Conservation (phyloP, 1,140 invertebrate genomes). For the Hesperophylax magnus region DNA sequence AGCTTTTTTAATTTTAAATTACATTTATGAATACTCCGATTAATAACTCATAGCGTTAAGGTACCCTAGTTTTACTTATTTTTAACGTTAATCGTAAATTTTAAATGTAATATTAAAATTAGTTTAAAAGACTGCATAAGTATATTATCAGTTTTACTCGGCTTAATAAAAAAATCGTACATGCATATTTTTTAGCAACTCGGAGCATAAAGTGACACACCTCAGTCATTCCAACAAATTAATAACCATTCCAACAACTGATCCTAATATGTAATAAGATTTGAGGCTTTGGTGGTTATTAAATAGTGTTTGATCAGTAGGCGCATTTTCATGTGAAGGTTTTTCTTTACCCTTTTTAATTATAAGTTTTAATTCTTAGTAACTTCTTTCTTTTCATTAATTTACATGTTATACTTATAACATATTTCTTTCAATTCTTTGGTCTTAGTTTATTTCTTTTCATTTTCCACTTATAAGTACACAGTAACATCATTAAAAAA, state of each 20-base stretch:
- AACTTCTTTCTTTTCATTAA: not conserved
- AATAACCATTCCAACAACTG: slow-evolving; percentile 25
- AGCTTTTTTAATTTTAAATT: not conserved
- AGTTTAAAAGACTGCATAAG: not conserved
- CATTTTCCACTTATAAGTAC: too few species aligned
- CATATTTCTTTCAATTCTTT: not conserved
- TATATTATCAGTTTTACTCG: not conserved
- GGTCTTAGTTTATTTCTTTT: too few species aligned
- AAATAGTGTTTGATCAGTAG: slow-evolving; percentile 9
- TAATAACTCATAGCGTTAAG: slow-evolving; percentile 1
- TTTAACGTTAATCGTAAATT: not conserved
- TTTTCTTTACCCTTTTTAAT: not conserved
- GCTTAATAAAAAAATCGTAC: not conserved
- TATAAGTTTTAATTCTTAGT: not conserved
- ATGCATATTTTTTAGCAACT: not conserved
- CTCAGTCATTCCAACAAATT: slow-evolving; percentile 12
- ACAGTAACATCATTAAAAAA: too few species aligned
- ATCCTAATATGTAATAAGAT: slow-evolving; percentile 32
- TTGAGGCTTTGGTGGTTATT: slow-evolving; percentile 29
- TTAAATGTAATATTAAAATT: not conserved
- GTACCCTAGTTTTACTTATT: not conserved
- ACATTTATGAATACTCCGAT: not conserved
- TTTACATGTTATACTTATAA: not conserved
- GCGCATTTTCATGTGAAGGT: not conserved
- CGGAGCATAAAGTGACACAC: slow-evolving; percentile 2